Evolutionary conservation across 2,888 invertebrate genomes (phyloP).

Genomic region (Perizoma flavofasciatum): DNA sequence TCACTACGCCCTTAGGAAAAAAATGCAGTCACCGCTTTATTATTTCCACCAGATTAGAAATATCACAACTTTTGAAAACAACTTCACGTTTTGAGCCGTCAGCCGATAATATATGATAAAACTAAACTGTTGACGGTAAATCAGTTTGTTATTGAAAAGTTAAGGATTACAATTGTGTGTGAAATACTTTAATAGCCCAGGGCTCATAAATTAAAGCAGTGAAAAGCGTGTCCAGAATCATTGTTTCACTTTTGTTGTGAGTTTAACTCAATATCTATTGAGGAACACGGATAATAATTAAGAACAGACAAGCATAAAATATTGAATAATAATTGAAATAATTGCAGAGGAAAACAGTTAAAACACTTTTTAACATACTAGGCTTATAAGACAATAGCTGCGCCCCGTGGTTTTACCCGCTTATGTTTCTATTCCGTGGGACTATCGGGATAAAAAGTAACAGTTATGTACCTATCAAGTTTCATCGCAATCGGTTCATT

Average conservation of each 20-base stretch:
- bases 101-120: constrained; percentile 13
- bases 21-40: not conserved
- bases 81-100: constrained; percentile 5
- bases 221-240: constrained; percentile 2
- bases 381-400: too few relatives aligned
- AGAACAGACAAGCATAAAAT: too few relatives aligned
- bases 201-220: constrained; percentile 4
- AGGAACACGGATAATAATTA: too few relatives aligned
- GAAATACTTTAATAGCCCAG: not conserved
- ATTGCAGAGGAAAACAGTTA: not conserved
- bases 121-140: constrained; percentile 17
- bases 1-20: not conserved
- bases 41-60: not conserved
- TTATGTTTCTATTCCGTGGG: too few relatives aligned
- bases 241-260: too few relatives aligned
- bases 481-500: too few relatives aligned
- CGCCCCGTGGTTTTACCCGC: too few relatives aligned
- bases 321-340: not conserved
- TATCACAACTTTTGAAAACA: not conserved
- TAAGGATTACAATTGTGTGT: constrained; percentile 6
- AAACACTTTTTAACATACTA: too few relatives aligned
- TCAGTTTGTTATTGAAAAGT: constrained; percentile 19
- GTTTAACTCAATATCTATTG: not conserved
- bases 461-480: too few relatives aligned
- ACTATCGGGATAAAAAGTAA: too few relatives aligned